Evolutionary conservation across 2,113 vertebrate genomes (phyloP).

Genomic region (Boulengeromyrus knoepffleri): DNA sequence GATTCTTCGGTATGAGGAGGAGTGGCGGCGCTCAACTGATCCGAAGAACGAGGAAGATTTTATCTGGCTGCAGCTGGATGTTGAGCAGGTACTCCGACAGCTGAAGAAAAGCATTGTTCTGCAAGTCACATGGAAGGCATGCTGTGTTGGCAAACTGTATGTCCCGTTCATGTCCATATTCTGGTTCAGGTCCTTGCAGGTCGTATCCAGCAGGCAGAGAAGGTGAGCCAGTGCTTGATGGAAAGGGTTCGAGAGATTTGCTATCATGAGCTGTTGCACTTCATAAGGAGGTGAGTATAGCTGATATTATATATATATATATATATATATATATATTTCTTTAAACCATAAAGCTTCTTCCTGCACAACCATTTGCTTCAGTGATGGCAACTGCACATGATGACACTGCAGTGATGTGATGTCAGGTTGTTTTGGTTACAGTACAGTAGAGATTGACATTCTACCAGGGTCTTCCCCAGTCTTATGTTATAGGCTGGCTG

Average conservation of each 20-base stretch:
- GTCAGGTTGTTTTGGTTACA: not conserved
- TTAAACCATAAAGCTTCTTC: not conserved
- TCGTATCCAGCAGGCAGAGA: not conserved
- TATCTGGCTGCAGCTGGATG: constrained; percentile 41
- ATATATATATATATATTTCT: not conserved
- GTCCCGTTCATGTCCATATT: not conserved
- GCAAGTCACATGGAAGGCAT: not conserved
- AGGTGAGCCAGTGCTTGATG: constrained; percentile 18
- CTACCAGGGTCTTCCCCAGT: not conserved
- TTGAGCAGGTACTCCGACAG: constrained; percentile 39
- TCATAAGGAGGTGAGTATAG: constrained; percentile 38
- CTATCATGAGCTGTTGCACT: constrained; percentile 37
- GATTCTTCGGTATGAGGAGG: constrained; percentile 16
- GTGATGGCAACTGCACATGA: not conserved
- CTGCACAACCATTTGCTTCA: not conserved
- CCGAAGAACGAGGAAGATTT: constrained; percentile 28
- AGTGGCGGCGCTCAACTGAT: not conserved
- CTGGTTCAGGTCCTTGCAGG: constrained; percentile 36
- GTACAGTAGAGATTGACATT: not conserved
- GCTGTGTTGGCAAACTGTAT: too few species aligned
- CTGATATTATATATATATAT: not conserved
- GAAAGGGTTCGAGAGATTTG: constrained; percentile 25
- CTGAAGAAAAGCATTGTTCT: not conserved
- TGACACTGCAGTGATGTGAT: not conserved
- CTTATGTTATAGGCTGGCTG: not conserved